Conservation (phyloP, 2,113 vertebrate species). For the Dendrocopos noguchii region DNA sequence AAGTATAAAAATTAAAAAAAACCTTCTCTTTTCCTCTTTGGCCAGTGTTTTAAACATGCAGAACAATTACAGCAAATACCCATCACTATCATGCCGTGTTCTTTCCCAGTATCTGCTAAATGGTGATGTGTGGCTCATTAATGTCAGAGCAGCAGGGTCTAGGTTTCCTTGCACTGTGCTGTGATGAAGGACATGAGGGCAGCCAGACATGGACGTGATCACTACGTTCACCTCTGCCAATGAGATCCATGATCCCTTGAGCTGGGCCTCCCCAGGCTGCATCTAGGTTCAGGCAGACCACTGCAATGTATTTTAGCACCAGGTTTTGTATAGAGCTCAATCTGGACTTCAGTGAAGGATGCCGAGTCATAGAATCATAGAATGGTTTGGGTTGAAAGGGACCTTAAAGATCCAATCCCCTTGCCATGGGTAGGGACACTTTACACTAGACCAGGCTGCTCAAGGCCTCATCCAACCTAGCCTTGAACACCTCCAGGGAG, state of each 20-base stretch:
- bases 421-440: too few relatives aligned
- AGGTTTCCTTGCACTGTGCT: neutral
- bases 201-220: neutral
- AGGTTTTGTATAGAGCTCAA: neutral
- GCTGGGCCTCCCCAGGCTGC: neutral
- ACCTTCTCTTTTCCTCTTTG: neutral
- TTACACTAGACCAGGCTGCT: too few relatives aligned
- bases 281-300: neutral
- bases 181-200: fast-evolving
- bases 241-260: fast-evolving
- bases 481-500: too few relatives aligned
- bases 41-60: neutral
- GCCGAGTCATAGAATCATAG: neutral
- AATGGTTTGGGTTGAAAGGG: too few relatives aligned
- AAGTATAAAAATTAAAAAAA: neutral
- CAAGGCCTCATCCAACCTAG: too few relatives aligned
- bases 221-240: neutral
- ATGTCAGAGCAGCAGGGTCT: neutral
- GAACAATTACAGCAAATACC: neutral
- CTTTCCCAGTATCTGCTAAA: neutral
- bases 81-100: fast-evolving
- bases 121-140: neutral
- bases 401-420: too few relatives aligned
- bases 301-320: neutral
- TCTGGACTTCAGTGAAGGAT: neutral